These are phyloP conservation scores for Desmophyllum pertusum DNA, from an alignment of 92 coral and sea anemone genomes.

Conservation along the genomic window DNA sequence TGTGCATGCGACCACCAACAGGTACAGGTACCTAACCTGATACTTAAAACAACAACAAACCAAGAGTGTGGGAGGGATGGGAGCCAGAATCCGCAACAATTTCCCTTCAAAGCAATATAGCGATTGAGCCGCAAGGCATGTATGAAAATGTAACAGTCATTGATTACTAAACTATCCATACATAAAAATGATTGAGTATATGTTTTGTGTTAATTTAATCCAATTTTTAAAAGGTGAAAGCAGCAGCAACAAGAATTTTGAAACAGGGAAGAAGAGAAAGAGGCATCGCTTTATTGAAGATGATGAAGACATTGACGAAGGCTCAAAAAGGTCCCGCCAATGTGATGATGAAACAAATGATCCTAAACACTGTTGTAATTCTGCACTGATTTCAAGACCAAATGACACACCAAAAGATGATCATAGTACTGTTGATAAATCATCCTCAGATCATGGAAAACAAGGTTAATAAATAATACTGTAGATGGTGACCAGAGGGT, in stretches of 20 bases:
- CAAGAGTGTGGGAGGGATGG: no score
- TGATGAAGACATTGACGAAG: neutral
- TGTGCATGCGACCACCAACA: no score
- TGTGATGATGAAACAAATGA: constrained; percentile 1
- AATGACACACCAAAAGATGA: neutral
- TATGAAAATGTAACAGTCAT: no score
- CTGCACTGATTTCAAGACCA: neutral
- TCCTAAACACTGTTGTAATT: neutral
- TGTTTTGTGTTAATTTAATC: neutral
- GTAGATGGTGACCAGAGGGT: no score
- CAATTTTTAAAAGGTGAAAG: neutral
- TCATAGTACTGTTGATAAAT: neutral
- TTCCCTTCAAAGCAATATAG: no score
- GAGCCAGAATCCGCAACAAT: no score
- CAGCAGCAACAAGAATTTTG: neutral
- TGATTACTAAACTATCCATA: no score
- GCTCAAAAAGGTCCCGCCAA: neutral
- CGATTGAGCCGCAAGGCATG: no score
- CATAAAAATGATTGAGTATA: no score
- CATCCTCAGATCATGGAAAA: no score
- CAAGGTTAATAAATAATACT: constrained; percentile 26
- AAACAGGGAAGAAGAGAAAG: constrained; percentile 26
- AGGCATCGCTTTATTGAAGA: constrained; percentile 20
- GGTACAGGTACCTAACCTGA: no score
- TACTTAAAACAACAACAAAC: no score